These are phyloP conservation scores for Alaudala cheleensis DNA, from an alignment of 2,113 vertebrate species.

Conservation along the genomic window DNA sequence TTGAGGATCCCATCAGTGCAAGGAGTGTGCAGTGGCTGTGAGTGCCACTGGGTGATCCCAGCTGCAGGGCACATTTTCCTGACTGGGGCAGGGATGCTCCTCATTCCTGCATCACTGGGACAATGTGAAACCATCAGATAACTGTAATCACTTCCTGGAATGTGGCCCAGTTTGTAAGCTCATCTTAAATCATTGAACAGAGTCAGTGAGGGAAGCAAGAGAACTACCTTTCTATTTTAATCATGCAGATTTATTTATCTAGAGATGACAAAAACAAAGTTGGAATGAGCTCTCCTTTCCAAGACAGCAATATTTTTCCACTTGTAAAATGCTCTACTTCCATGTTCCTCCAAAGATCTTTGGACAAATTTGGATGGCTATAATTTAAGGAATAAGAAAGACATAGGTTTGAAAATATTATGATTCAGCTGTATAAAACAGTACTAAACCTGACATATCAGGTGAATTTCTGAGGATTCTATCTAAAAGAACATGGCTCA, in stretches of 20 bases:
- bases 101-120: not conserved
- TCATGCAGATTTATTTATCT: not conserved
- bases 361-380: not conserved
- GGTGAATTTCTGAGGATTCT: not conserved
- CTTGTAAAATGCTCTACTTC: not conserved
- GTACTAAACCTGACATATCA: not conserved
- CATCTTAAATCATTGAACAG: not conserved
- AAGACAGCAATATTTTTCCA: not conserved
- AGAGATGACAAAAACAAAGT: not conserved
- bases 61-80: not conserved
- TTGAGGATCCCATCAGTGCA: rapidly evolving
- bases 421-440: not conserved
- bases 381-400: not conserved
- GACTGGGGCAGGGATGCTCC: rapidly evolving
- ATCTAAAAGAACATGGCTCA: not conserved
- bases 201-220: not conserved
- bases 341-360: not conserved
- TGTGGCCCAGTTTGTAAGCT: not conserved
- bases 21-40: not conserved
- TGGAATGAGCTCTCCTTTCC: not conserved
- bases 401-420: not conserved
- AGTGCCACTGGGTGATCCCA: not conserved
- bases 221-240: not conserved
- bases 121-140: not conserved
- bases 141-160: not conserved